Percentiles rank a stretch among this genome's conserved stretches.
phyloP scores from a whole-genome alignment of 2,113 vertebrate genomes.

The Tachysurus fulvidraco region DNA sequence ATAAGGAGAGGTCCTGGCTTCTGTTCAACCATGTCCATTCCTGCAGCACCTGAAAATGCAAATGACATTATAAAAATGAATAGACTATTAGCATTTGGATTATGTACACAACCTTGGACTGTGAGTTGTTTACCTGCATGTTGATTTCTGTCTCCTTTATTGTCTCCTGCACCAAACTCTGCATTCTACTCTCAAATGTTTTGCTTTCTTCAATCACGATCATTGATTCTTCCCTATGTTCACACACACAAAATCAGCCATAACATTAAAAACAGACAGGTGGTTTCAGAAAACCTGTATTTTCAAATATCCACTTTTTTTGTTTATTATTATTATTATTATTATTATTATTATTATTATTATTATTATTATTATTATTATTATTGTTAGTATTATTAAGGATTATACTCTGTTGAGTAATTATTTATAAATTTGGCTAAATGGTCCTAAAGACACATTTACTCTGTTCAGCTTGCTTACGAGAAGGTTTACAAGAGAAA shows the following conservation, averaged over 20 bases:
- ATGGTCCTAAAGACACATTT: too few relatives aligned
- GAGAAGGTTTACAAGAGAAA: too few relatives aligned
- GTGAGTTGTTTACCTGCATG: slow-evolving; percentile 38
- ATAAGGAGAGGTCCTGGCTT: slow-evolving; percentile 39
- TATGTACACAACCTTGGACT: background rate
- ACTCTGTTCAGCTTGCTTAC: too few relatives aligned
- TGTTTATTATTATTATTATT: too few relatives aligned
- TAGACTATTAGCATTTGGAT: background rate
- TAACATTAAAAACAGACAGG: too few relatives aligned
- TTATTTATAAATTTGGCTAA: too few relatives aligned
- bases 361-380: too few relatives aligned
- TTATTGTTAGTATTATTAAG: too few relatives aligned
- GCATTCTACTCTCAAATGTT: slow-evolving; percentile 72
- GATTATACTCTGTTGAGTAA: too few relatives aligned
- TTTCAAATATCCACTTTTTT: too few relatives aligned
- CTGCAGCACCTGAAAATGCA: slow-evolving; percentile 41
- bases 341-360: too few relatives aligned
- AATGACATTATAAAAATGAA: slow-evolving; percentile 3
- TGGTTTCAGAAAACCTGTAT: too few relatives aligned
- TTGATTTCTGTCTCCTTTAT: slow-evolving; percentile 70
- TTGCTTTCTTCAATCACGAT: slow-evolving; percentile 70
- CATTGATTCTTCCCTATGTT: slow-evolving; percentile 71
- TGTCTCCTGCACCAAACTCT: slow-evolving; percentile 73
- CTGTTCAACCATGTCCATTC: slow-evolving; percentile 53
- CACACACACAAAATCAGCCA: background rate